Evolutionary conservation across 1,140 invertebrate genomes (phyloP), one percentile per base, ranked within the genome.

Genomic region (Conopomorpha cramerella): DNA sequence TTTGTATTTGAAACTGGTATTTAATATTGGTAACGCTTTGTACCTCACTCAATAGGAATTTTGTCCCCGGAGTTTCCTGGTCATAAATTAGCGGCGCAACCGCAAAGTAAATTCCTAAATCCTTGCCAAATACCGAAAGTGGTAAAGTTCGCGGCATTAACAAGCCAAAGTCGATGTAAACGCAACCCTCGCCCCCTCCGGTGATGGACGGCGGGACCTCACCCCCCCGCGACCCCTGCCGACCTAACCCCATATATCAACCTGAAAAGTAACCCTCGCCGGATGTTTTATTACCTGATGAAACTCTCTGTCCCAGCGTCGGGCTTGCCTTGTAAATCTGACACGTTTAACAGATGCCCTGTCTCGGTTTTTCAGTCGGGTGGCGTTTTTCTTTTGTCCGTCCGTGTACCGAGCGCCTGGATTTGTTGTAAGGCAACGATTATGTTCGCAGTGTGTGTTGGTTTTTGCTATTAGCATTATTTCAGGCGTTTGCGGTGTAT

Each of bases 251-350:
- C 54, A 55, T 56, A 58, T 46, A 36, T 59, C 56, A 55, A 55
- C 46, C 19, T 23, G 19, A 23, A 23, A 23, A 23, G 19, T 23
- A 23, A 23, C 19, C 19, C 19, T 23, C 19, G n/a, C 19, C 17
- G 44, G 46, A 50, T 56, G 54, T 56, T 60, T 65, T 58, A 62
- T 65, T 55, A 56, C 50, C 51, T 55, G 59, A 55, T 57, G 59
- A 63, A 62, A 59, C 42, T 37, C 38, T 30, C 38, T 40, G 46
- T 44, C 49, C 34, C 27, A 38, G 27, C 16, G 30, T 26, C 15
- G 39, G 17, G 29, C 29, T 30, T 30, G 1, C 14, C 14, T 2
- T 8, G 29, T 8, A 3, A 13, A 12, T 12, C n/a, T 30, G 29
- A 30, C 29, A 30, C n/a, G 27, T 29, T 29, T 8, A 12, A 29